Evolutionary conservation across 2,888 invertebrate species (phyloP).

Genomic region (Dilophus febrilis): DNA sequence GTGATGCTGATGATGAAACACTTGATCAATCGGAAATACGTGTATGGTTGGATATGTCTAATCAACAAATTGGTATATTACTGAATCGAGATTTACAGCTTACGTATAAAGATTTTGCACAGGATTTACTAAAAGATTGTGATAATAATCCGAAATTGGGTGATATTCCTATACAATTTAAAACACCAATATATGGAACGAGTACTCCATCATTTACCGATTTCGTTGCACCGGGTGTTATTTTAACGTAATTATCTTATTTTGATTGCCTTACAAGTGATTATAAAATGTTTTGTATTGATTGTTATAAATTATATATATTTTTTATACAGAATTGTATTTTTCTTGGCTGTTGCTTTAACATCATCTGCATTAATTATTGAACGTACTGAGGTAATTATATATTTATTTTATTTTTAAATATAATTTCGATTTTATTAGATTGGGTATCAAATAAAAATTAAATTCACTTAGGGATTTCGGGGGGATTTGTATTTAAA

Average conservation of each 20-base stretch:
- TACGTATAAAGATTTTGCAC: conserved; percentile 72
- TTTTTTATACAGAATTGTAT: conserved; percentile 64
- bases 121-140: conserved; percentile 51
- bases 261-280: neutral
- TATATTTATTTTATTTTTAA: neutral
- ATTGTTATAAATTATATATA: too few species aligned
- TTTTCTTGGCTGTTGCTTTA: conserved; percentile 87
- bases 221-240: conserved; percentile 91
- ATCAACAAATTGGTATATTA: conserved; percentile 87
- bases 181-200: conserved; percentile 74
- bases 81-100: conserved; percentile 71
- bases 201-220: conserved; percentile 86
- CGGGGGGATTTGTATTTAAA: too few species aligned
- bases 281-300: conserved; percentile 7
- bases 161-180: conserved; percentile 77
- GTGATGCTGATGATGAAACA: conserved; percentile 72
- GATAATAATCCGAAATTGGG: conserved; percentile 71
- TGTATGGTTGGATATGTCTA: conserved; percentile 87
- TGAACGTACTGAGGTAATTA: conserved; percentile 58
- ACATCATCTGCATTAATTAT: conserved; percentile 84
- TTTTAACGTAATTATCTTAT: conserved; percentile 59
- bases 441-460: too few species aligned
- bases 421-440: neutral
- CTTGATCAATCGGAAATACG: conserved; percentile 72
- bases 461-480: too few species aligned